Percentiles rank a stretch among this genome's conserved stretches.
These are phyloP conservation scores for Nipponacmea schrenckii DNA, from an alignment of 2,888 invertebrate genomes.

Conservation along the genomic window DNA sequence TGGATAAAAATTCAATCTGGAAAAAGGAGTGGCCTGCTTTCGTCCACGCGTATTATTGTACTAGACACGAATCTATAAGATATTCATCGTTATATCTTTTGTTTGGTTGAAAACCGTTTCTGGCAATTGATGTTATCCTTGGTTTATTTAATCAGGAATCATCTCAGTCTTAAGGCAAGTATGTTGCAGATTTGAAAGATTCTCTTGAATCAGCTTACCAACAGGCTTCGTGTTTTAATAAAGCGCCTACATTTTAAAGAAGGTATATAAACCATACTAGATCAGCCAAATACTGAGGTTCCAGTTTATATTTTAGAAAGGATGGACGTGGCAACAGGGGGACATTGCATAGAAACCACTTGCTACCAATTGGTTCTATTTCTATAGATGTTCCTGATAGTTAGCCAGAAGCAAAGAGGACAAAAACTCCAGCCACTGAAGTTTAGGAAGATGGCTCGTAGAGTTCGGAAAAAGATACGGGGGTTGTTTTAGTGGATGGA, in stretches of 20 bases:
- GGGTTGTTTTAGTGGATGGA: too few relatives aligned
- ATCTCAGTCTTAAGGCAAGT: too few relatives aligned
- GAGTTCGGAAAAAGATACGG: too few relatives aligned
- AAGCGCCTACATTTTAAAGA: background rate
- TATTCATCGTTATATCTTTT: conserved; percentile 21
- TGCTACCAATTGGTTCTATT: too few relatives aligned
- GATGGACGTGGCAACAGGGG: background rate
- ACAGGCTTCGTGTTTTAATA: background rate
- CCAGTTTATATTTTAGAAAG: background rate
- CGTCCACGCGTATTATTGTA: conserved; percentile 25
- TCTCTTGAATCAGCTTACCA: conserved; percentile 19
- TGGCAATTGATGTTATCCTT: conserved; percentile 23
- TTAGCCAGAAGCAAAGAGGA: too few relatives aligned
- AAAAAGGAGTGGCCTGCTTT: conserved; percentile 16
- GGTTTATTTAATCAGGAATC: background rate
- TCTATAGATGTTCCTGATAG: background rate
- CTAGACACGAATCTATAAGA: conserved; percentile 14
- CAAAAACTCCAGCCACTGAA: too few relatives aligned
- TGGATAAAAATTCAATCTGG: conserved; percentile 21
- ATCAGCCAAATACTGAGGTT: background rate
- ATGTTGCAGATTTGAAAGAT: conserved; percentile 10
- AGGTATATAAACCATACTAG: background rate
- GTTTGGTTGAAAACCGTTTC: conserved; percentile 21
- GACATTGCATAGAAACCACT: background rate
- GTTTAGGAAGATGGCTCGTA: too few relatives aligned